phyloP scores from a whole-genome alignment of 2,797 vertebrate species.

The Liparis tanakae region DNA sequence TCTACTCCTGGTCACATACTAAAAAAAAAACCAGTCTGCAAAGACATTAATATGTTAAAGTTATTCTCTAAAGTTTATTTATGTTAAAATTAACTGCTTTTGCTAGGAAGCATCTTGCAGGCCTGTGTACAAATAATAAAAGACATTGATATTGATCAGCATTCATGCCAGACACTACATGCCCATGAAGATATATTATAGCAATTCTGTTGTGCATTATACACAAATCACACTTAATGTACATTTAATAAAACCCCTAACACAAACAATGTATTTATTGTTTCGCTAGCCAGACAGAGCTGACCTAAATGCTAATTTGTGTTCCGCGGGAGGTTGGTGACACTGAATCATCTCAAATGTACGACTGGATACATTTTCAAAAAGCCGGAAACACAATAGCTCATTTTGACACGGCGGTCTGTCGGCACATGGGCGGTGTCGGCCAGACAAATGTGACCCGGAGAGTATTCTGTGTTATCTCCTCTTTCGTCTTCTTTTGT shows the following conservation, averaged over 20 bases:
- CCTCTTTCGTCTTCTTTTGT: constrained; percentile 28
- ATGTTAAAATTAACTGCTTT: background rate
- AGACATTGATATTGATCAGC: constrained; percentile 24
- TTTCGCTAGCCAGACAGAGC: background rate
- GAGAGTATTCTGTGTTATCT: constrained; percentile 22
- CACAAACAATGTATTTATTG: background rate
- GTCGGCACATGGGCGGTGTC: no score
- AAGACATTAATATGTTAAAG: constrained; percentile 6
- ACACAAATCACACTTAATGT: constrained; percentile 9
- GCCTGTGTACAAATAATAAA: background rate
- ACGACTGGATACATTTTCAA: constrained; percentile 43
- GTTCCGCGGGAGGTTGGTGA: constrained; percentile 27
- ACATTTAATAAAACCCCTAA: constrained; percentile 31
- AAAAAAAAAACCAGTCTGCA: constrained; percentile 31
- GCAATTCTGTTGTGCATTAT: background rate
- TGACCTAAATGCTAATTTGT: constrained; percentile 25
- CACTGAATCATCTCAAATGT: constrained; percentile 48
- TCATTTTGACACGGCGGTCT: constrained; percentile 58
- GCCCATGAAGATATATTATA: background rate
- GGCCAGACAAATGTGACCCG: constrained; percentile 59
- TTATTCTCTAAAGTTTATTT: background rate
- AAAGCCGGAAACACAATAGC: constrained; percentile 50
- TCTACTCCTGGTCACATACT: constrained; percentile 25
- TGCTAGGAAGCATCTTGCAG: background rate
- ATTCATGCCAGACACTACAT: constrained; percentile 4